Evolutionary conservation across 92 coral and sea anemone genomes (phyloP).

Genomic region (Zoanthus solanderi): DNA sequence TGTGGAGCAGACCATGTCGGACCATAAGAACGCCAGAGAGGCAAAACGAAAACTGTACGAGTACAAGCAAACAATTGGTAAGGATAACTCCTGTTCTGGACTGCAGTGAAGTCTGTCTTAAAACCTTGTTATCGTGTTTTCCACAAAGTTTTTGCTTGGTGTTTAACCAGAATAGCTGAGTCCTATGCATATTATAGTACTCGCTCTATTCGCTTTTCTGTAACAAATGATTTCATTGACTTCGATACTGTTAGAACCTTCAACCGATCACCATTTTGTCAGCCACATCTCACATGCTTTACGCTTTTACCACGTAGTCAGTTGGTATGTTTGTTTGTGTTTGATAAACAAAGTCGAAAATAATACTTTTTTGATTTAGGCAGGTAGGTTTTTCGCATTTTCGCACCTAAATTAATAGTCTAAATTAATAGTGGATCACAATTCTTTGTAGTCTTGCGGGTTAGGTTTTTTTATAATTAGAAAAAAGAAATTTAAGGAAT

Average conservation of each 20-base stretch:
- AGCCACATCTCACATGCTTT: background rate
- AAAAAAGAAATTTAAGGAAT: too few species aligned
- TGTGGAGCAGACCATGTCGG: slow-evolving; percentile 92
- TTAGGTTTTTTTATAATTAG: too few species aligned
- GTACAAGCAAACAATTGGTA: slow-evolving; percentile 96
- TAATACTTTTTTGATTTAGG: too few species aligned
- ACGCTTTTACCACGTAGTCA: background rate
- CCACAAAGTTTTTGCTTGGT: background rate
- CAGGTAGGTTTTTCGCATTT: background rate
- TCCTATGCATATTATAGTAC: background rate
- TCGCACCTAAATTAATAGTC: background rate
- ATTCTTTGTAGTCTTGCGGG: too few species aligned
- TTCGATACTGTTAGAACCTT: background rate
- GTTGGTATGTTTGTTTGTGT: background rate
- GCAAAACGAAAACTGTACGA: slow-evolving; percentile 87
- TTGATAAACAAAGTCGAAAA: too few species aligned
- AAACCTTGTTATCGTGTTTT: background rate
- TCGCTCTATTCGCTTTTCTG: background rate
- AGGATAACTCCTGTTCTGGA: background rate
- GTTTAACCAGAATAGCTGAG: background rate
- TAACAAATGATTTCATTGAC: background rate
- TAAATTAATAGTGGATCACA: too few species aligned
- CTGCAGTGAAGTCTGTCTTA: too few species aligned
- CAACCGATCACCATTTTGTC: background rate
- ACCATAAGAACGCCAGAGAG: slow-evolving; percentile 92